Base-by-base conservation (phyloP, 1,140 invertebrate genomes). In the Drosophila kepulauana region DNA sequence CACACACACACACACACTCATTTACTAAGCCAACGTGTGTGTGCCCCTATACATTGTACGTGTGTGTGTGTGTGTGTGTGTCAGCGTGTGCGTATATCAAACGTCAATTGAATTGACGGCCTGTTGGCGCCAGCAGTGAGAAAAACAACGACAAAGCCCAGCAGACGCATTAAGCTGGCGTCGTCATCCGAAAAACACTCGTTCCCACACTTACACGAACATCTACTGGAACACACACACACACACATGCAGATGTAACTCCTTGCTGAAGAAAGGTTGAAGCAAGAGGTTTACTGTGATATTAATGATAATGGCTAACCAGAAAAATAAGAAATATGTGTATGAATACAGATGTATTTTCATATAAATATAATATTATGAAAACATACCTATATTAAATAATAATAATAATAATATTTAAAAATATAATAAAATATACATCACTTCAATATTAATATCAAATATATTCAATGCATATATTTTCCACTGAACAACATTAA, bases 41-140 rank as follows among this genome's bases (percentile, higher is more conserved):
- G 7, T 38, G 33, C 7, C 16, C 1, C 16, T 20, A 20, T 20
- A 20, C 16, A 20, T 20, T 20, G 33, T 7, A 8, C 6, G 7
- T 16, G 41, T 35, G 35, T 15, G 51, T 30, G 5, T n/a, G 48
- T 13, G 48, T 54, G 71, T 48, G 38, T 30, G 41, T 13, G 30
- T 56, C 2, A 38, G 52, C 43, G 20, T 38, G n/a, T 20, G 67
- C 30, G 75, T 62, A 68, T 66, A 48, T 38, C 35, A 49, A 43
- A 54, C 58, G 58, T 64, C 69, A 78, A 78, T 72, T 56, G 66
- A 72, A 76, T 81, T 81, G 67, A 35, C 62, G 64, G 67, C 52
- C 57, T 43, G 16, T 67, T 77, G 79, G 73, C 79, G 73, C 79
- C 67, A 73, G 62, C 41, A 81, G 61, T 48, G 56, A 52, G 62